A percentile compares a stretch with the other conserved stretches of the same genome.
Evolutionary conservation across 92 coral and sea anemone genomes (phyloP).

Genomic region (Plumapathes pennacea): DNA sequence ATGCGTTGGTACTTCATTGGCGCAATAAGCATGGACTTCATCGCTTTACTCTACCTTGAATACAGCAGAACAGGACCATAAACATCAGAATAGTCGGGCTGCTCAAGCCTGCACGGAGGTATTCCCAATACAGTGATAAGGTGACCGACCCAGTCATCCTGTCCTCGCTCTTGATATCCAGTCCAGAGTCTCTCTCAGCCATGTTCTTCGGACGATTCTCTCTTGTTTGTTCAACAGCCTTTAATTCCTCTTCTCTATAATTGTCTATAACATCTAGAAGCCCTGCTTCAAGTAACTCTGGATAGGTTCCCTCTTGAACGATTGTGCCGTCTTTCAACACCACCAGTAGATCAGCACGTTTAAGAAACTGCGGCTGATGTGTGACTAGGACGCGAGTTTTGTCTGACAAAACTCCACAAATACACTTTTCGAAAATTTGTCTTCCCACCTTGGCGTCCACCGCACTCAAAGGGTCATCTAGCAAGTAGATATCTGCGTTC

Average conservation of each 20-base stretch:
- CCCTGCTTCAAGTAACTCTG: no score
- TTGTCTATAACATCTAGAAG: no score
- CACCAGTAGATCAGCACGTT: conserved; percentile 77
- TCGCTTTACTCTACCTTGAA: conserved; percentile 52
- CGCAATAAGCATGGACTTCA: background rate
- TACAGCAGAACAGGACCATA: conserved; percentile 35
- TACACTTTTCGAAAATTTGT: conserved; percentile 75
- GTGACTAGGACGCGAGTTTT: conserved; percentile 72
- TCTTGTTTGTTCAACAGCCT: no score
- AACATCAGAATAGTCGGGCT: conserved; percentile 46
- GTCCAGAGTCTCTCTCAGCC: conserved; percentile 31
- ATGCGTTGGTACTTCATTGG: no score
- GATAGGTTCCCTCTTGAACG: conserved; percentile 75
- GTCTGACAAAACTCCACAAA: conserved; percentile 73
- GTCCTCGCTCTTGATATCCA: conserved; percentile 45
- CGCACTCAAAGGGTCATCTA: conserved; percentile 73
- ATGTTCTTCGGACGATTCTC: no score
- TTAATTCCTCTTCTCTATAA: no score
- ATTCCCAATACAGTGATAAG: conserved; percentile 62
- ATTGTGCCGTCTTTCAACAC: conserved; percentile 87
- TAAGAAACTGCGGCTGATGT: conserved; percentile 78
- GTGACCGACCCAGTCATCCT: conserved; percentile 49
- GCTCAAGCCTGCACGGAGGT: conserved; percentile 68
- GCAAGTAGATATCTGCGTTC: conserved; percentile 78
- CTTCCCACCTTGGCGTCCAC: conserved; percentile 66